phyloP scores from a whole-genome alignment of 2,888 invertebrate species.

The Metopia argyrocephala region DNA sequence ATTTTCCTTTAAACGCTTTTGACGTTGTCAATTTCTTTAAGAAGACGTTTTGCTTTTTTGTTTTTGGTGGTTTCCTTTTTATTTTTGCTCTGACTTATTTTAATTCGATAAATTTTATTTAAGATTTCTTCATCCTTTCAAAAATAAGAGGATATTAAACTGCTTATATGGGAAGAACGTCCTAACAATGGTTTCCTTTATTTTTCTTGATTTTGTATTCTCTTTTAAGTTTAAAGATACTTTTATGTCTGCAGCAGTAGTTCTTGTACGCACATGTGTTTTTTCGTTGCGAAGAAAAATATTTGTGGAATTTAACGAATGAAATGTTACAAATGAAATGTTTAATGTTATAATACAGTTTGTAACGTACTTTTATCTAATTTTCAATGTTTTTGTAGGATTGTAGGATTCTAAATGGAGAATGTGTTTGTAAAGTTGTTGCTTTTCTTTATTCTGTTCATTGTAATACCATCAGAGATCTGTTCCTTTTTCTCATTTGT shows the following conservation, averaged over 20 bases:
- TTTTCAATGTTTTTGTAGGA: not conserved
- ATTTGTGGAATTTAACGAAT: constrained; percentile 7
- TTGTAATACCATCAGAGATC: not conserved
- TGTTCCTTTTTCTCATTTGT: constrained; percentile 10
- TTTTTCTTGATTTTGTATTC: not conserved
- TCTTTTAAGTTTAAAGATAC: not conserved
- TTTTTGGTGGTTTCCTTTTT: not conserved
- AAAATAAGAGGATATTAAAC: not conserved
- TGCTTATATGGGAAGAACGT: not conserved
- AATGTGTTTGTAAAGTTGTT: too few relatives aligned
- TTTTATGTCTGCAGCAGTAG: not conserved
- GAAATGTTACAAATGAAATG: constrained; percentile 36
- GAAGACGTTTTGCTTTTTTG: not conserved
- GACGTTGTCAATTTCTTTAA: not conserved
- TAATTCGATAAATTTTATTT: not conserved
- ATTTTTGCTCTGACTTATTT: not conserved
- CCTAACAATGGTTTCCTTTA: not conserved
- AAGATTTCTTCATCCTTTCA: not conserved
- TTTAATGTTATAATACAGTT: constrained; percentile 1
- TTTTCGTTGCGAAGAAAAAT: not conserved
- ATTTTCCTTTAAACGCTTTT: constrained; percentile 40
- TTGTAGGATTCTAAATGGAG: not conserved
- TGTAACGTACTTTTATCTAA: not conserved
- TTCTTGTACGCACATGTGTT: not conserved
- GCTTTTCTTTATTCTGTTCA: not conserved